phyloP scores from a whole-genome alignment of 23 tunicate genomes.

The Styela plicata region DNA sequence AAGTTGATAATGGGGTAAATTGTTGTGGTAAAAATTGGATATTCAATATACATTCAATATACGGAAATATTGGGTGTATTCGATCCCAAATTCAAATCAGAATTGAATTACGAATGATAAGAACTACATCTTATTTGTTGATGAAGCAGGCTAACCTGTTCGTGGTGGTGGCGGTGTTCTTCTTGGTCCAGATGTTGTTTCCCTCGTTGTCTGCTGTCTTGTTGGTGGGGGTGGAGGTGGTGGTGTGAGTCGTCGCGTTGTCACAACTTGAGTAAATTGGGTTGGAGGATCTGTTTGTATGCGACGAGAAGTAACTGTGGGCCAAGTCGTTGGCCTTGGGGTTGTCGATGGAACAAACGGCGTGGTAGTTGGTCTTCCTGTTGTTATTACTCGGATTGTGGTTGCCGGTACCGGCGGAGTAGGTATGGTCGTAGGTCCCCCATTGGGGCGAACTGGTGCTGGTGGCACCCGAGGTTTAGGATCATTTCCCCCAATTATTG shows the following conservation, averaged over 20 bases:
- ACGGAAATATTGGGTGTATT: too few species aligned
- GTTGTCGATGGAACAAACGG: neutral
- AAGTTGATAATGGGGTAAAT: too few species aligned
- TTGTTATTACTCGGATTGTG: neutral
- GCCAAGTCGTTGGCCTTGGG: neutral
- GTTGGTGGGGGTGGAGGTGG: neutral
- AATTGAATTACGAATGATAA: too few species aligned
- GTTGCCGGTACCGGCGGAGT: neutral
- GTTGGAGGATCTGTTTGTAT: neutral
- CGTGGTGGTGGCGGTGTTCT: neutral
- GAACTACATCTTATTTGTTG: too few species aligned
- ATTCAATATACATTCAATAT: too few species aligned
- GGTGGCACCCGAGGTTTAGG: neutral
- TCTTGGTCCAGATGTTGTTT: neutral
- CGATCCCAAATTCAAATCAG: too few species aligned
- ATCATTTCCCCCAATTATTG: conserved; percentile 5
- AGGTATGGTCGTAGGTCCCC: neutral
- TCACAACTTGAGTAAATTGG: neutral
- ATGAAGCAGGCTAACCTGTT: neutral
- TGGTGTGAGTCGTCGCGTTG: neutral
- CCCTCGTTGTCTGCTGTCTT: neutral
- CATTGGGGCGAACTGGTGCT: neutral
- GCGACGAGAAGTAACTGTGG: neutral
- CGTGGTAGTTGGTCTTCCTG: neutral
- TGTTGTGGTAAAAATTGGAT: too few species aligned